A percentile compares a stretch with the other conserved stretches of the same genome.
These are phyloP conservation scores for Exocentrus adspersus DNA, from an alignment of 2,888 invertebrate species.

Conservation along the genomic window DNA sequence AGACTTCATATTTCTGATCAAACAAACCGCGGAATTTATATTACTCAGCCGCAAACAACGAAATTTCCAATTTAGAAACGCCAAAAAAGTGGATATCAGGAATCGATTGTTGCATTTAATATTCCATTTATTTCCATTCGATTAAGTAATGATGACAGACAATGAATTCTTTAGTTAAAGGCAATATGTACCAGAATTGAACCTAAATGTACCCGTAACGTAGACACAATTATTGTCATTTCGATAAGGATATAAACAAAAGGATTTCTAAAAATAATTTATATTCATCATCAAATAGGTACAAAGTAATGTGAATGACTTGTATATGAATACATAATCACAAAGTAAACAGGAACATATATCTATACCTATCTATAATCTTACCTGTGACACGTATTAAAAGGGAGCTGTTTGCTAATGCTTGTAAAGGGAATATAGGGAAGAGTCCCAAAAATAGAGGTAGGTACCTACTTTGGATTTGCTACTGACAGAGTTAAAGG, in stretches of 20 bases:
- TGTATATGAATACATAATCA: too few species aligned
- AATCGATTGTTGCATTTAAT: background rate
- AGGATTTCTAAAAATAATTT: too few species aligned
- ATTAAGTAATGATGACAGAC: background rate
- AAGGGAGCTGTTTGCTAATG: background rate
- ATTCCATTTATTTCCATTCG: background rate
- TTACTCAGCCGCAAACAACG: background rate
- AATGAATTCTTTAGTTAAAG: background rate
- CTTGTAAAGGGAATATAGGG: background rate
- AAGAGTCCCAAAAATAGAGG: background rate
- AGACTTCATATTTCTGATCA: slow-evolving; percentile 2
- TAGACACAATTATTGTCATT: too few species aligned
- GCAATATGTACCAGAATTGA: background rate
- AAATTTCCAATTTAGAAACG: background rate
- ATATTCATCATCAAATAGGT: too few species aligned
- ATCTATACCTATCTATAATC: background rate
- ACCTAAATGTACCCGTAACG: background rate
- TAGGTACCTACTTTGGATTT: too few species aligned
- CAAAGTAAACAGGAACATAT: too few species aligned
- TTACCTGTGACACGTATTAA: background rate
- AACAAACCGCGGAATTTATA: background rate
- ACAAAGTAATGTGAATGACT: too few species aligned
- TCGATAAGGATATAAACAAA: too few species aligned
- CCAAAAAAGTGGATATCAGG: background rate
- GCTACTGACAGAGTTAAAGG: background rate